A percentile compares a stretch with the other conserved stretches of the same genome.
phyloP scores from a whole-genome alignment of 30 jellyfish, hydroid and myxozoan species.

The Sanderia malayensis region DNA sequence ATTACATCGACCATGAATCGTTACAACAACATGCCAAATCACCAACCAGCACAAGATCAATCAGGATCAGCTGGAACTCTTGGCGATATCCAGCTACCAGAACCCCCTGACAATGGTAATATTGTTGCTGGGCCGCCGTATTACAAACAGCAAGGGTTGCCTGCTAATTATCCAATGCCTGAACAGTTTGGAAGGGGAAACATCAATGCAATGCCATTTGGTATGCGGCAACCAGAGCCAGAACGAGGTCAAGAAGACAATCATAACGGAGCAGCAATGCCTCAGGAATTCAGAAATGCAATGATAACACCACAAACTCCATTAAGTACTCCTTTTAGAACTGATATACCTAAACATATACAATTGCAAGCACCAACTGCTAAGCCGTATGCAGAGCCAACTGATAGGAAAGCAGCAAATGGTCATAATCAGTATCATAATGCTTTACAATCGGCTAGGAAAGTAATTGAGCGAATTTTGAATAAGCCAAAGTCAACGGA shows the following conservation, averaged over 20 bases:
- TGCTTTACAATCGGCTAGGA: neutral
- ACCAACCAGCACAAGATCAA: slow-evolving; percentile 35
- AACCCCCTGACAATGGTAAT: slow-evolving; percentile 59
- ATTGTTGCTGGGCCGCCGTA: slow-evolving; percentile 59
- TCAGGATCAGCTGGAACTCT: slow-evolving; percentile 59
- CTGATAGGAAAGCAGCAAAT: neutral
- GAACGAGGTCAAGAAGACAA: neutral
- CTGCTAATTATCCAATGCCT: slow-evolving; percentile 32
- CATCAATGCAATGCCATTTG: neutral
- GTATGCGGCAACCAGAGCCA: neutral
- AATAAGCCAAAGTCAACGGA: neutral
- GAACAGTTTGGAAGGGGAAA: slow-evolving; percentile 10
- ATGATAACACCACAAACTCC: neutral
- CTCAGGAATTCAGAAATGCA: neutral
- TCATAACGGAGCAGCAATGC: neutral
- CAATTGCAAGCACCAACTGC: neutral
- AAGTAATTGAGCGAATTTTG: slow-evolving; percentile 17
- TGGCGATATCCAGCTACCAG: slow-evolving; percentile 77
- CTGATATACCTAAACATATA: neutral
- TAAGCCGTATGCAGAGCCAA: neutral
- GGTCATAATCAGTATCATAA: neutral
- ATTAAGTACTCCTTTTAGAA: neutral
- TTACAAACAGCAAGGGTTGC: slow-evolving; percentile 51
- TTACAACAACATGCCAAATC: slow-evolving; percentile 6
- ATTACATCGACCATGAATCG: neutral